Base-by-base conservation (phyloP, 1,140 invertebrate species). In the Trichonephila clavata region DNA sequence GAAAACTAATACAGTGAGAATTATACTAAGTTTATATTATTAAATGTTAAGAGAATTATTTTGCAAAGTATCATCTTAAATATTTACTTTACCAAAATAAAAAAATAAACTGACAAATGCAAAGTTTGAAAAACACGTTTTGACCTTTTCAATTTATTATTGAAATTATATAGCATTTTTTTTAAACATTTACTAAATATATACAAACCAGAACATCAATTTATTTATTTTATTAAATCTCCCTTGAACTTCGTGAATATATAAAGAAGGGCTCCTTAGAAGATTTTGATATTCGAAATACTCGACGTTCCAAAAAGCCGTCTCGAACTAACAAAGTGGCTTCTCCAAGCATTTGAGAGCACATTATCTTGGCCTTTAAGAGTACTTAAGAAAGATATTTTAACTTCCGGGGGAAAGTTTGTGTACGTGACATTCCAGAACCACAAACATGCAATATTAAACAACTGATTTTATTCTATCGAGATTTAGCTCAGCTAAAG, bases 331-430 rank as follows among this genome's bases (percentile, higher is more conserved):
- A 77, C 68, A 24, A 77, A 77, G 68, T 77, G 13, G 24, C 27
- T 77, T 77, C 27, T 32, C 68, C 68, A 65, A 24, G 24, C 63
- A 65, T 65, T 50, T n/a, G 43, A 24, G 43, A 57, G 80, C 43
- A 20, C 43, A 43, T 43, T 39, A 21, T 83, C 80, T 57, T 57
- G 39, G 5, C 39, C 80, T 43, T 27, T 83, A 83, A 83, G 80
- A 14, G 50, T 57, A 83, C 80, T 83, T 57, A 83, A 50, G 50
- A 14, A 83, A 83, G 80, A 83, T 39, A 83, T 83, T 83, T 83
- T 20, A 43, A 83, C 80, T 50, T 83, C 80, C 80, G 43, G 21
- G 39, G 20, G 39, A 57, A n/a, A 20, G 8, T 24, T 24, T 50
- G 20, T 50, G 39, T 50, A 50, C 80, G 80, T 83, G 80, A 83